These are phyloP conservation scores for Trematomus loennbergii DNA, from an alignment of 2,113 vertebrate genomes.

Conservation along the genomic window DNA sequence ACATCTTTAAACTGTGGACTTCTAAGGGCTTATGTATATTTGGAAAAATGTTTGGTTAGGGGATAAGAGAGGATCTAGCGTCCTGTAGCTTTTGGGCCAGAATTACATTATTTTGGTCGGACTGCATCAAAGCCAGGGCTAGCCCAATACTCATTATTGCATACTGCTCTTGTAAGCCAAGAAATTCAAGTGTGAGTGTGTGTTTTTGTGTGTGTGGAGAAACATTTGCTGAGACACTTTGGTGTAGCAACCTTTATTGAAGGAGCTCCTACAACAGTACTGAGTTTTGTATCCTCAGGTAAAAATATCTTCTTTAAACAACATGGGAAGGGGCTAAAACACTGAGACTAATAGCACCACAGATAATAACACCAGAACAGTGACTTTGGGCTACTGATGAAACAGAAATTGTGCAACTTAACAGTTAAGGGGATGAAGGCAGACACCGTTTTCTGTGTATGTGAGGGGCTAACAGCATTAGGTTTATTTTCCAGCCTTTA, in stretches of 20 bases:
- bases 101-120: too few relatives aligned
- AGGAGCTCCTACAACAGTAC: constrained; percentile 72
- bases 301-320: constrained; percentile 66
- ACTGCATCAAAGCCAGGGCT: too few relatives aligned
- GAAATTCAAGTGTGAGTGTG: background rate
- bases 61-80: too few relatives aligned
- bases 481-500: constrained; percentile 43
- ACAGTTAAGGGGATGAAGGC: constrained; percentile 12
- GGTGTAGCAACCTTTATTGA: constrained; percentile 85
- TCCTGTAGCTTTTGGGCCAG: too few relatives aligned
- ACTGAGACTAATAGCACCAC: constrained; percentile 74
- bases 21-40: too few relatives aligned
- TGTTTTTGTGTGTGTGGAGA: constrained; percentile 11
- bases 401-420: constrained; percentile 13
- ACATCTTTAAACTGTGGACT: too few relatives aligned
- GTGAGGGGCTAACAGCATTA: constrained; percentile 3
- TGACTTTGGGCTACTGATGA: constrained; percentile 20
- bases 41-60: too few relatives aligned
- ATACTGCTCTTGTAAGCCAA: background rate
- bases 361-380: constrained; percentile 59
- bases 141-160: background rate
- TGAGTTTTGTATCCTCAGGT: constrained; percentile 48
- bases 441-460: constrained; percentile 2
- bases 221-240: constrained; percentile 39
- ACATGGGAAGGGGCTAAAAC: constrained; percentile 61